Conservation (phyloP, 2,113 vertebrate genomes). For the Carassius auratus region DNA sequence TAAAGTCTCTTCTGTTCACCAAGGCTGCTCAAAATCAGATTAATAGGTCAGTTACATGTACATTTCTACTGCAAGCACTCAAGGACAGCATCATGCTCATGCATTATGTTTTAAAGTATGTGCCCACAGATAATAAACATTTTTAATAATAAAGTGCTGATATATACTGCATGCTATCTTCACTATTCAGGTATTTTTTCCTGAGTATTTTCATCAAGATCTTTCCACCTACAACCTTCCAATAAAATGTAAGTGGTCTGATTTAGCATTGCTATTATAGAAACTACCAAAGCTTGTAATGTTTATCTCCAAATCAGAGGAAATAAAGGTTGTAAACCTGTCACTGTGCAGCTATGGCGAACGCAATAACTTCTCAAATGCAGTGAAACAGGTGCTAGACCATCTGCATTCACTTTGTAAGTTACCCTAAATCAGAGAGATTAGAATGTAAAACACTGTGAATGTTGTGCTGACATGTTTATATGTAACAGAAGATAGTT, state of each 20-base stretch:
- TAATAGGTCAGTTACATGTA: no score
- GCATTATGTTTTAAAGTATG: neutral
- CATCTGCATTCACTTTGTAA: neutral
- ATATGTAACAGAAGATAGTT: neutral
- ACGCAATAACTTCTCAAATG: neutral
- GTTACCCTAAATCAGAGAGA: neutral
- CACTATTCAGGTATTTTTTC: neutral
- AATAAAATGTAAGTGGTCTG: neutral
- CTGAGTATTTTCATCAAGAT: neutral
- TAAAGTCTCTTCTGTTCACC: no score
- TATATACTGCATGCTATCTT: neutral
- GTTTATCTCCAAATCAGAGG: constrained; percentile 4
- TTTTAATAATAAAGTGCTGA: neutral
- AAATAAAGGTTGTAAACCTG: neutral
- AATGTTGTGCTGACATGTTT: neutral
- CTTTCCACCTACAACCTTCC: neutral
- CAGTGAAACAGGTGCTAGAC: neutral
- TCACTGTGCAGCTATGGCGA: neutral
- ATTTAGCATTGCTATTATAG: constrained; percentile 1
- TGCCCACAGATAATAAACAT: neutral
- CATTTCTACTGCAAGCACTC: neutral
- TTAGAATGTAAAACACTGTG: neutral
- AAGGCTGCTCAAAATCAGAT: no score
- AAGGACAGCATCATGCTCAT: neutral
- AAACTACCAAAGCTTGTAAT: neutral